Conservation (phyloP, 2,888 invertebrate species). For the Nymphalis c-album region DNA sequence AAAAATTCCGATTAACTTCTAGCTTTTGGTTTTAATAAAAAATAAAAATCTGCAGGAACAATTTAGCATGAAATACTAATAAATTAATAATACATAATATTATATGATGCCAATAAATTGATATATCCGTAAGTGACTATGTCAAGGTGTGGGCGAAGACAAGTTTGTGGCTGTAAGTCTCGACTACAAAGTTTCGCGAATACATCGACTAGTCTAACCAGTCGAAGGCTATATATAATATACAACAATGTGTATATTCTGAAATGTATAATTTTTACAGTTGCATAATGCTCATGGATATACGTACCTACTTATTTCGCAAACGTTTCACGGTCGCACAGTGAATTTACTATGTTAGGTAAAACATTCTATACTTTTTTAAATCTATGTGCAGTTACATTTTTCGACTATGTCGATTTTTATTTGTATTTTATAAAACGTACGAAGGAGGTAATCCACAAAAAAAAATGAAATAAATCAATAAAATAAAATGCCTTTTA, state of each 20-base stretch:
- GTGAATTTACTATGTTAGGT: not conserved
- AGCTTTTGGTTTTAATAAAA: too few species aligned
- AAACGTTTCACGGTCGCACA: conserved; percentile 3
- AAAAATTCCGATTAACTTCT: too few species aligned
- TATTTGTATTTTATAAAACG: too few species aligned
- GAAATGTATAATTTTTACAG: conserved; percentile 20
- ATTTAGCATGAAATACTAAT: conserved; percentile 22
- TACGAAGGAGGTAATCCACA: too few species aligned
- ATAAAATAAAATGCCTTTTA: too few species aligned
- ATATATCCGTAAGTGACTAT: conserved; percentile 33
- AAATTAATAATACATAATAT: conserved; percentile 20
- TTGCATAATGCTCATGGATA: conserved; percentile 15
- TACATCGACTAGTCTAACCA: conserved; percentile 22
- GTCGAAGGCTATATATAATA: conserved; percentile 24
- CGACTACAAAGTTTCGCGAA: conserved; percentile 30
- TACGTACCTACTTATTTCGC: conserved; percentile 13
- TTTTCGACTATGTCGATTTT: too few species aligned
- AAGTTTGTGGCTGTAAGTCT: conserved; percentile 27
- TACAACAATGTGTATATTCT: conserved; percentile 24
- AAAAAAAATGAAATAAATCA: too few species aligned
- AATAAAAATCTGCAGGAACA: not conserved
- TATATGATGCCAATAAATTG: conserved; percentile 24
- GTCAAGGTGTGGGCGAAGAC: conserved; percentile 39
- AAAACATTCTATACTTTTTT: too few species aligned
- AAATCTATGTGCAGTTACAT: too few species aligned